phyloP scores from a whole-genome alignment of 1,140 invertebrate species.

The Drosophila truncata region DNA sequence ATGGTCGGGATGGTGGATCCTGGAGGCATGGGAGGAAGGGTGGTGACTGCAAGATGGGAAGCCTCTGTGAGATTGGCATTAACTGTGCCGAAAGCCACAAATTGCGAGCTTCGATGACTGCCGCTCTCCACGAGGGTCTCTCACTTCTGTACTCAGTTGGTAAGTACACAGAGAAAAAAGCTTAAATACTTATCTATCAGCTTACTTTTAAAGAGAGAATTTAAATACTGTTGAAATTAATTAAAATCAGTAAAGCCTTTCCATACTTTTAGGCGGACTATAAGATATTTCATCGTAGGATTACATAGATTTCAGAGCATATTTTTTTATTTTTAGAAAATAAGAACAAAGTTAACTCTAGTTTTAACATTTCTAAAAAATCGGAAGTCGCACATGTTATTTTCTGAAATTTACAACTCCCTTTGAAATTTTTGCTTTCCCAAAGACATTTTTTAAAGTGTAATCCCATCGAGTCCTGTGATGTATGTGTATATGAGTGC shows the following conservation, averaged over 20 bases:
- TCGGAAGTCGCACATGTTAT: no score
- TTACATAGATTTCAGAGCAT: not conserved
- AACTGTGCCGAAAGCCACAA: conserved; percentile 67
- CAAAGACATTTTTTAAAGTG: conserved; percentile 1
- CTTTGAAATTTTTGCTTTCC: no score
- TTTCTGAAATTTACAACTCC: no score
- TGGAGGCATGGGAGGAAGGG: not conserved
- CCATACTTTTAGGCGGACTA: not conserved
- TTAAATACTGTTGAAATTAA: not conserved
- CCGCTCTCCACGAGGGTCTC: conserved; percentile 14
- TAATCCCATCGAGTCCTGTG: conserved; percentile 1
- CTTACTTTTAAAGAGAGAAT: not conserved
- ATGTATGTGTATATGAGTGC: conserved; percentile 21
- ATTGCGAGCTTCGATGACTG: conserved; percentile 58
- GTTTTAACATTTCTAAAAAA: no score
- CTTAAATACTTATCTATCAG: accelerated
- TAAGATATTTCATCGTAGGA: not conserved
- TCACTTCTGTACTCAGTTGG: not conserved
- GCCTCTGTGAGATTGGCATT: conserved; percentile 68
- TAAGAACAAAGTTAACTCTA: no score
- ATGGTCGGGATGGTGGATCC: not conserved
- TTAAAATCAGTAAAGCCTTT: not conserved
- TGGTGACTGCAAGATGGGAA: conserved; percentile 4
- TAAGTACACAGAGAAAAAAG: not conserved
- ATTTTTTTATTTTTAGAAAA: no score